Percentiles rank a stretch among this genome's conserved stretches.
phyloP scores from a whole-genome alignment of 92 coral and sea anemone genomes.

The Paramuricea clavata region DNA sequence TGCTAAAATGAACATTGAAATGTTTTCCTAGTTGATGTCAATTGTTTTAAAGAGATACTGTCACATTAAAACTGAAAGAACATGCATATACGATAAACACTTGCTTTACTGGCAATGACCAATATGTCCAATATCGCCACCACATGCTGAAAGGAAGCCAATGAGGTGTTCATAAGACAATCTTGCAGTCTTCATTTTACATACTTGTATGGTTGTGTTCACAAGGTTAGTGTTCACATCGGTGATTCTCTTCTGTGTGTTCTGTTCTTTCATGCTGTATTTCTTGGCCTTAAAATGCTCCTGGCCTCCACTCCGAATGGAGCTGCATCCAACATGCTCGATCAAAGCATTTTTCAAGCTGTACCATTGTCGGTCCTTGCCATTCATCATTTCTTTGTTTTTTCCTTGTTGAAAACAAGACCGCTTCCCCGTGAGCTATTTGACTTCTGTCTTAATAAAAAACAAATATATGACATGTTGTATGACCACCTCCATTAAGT shows the following conservation, averaged over 20 bases:
- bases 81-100: too few species aligned
- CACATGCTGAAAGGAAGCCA: too few species aligned
- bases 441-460: slow-evolving; percentile 25
- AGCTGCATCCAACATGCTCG: slow-evolving; percentile 43
- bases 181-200: too few species aligned
- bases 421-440: slow-evolving; percentile 37
- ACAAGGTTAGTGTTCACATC: slow-evolving; percentile 46
- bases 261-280: slow-evolving; percentile 22
- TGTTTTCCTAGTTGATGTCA: too few species aligned
- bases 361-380: slow-evolving; percentile 42
- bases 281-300: slow-evolving; percentile 46
- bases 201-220: too few species aligned
- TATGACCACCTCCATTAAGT: neutral
- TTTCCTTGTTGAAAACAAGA: slow-evolving; percentile 24
- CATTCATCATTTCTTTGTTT: slow-evolving; percentile 29
- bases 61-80: too few species aligned
- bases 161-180: too few species aligned
- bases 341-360: slow-evolving; percentile 32
- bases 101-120: too few species aligned
- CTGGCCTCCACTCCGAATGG: slow-evolving; percentile 44
- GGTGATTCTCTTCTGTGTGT: slow-evolving; percentile 2
- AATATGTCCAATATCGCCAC: too few species aligned
- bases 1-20: too few species aligned
- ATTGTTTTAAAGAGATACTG: too few species aligned
- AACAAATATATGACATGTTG: slow-evolving; percentile 6